Conservation (phyloP, 2,888 invertebrate species). For the Pyrochroa serraticornis region DNA sequence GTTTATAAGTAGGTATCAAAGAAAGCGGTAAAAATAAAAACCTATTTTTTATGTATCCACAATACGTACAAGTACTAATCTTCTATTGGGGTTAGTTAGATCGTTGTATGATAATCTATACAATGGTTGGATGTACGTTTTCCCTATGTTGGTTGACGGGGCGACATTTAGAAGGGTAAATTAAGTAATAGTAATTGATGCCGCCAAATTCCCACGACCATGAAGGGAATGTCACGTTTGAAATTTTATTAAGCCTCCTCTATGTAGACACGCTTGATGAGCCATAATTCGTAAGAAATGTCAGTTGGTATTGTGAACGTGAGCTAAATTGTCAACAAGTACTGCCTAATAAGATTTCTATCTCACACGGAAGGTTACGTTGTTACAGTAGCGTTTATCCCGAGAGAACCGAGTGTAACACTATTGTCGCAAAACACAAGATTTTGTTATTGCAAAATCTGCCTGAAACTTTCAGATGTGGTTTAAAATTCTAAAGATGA, state of each 20-base stretch:
- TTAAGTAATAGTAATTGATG: not conserved
- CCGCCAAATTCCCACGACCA: conserved; percentile 7
- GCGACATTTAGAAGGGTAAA: not conserved
- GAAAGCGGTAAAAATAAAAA: no score
- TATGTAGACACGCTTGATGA: conserved; percentile 13
- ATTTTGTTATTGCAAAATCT: not conserved
- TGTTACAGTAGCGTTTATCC: not conserved
- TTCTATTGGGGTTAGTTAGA: no score
- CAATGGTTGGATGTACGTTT: no score
- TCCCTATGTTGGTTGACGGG: no score
- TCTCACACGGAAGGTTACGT: not conserved
- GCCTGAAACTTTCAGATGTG: not conserved
- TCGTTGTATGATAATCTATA: no score
- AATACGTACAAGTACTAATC: no score
- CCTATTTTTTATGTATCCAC: no score
- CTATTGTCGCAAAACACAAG: not conserved
- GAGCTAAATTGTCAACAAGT: conserved; percentile 6
- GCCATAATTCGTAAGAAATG: conserved; percentile 3
- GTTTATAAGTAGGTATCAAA: no score
- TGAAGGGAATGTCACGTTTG: conserved; percentile 1
- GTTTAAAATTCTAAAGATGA: not conserved
- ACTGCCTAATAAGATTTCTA: conserved; percentile 4
- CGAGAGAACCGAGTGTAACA: not conserved
- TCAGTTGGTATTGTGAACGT: conserved; percentile 4
- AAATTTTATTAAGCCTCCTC: conserved; percentile 1